Percentiles rank a stretch among this genome's conserved stretches.
These are phyloP conservation scores for Drosophila repletoides DNA, from an alignment of 1,140 invertebrate species.

Conservation along the genomic window DNA sequence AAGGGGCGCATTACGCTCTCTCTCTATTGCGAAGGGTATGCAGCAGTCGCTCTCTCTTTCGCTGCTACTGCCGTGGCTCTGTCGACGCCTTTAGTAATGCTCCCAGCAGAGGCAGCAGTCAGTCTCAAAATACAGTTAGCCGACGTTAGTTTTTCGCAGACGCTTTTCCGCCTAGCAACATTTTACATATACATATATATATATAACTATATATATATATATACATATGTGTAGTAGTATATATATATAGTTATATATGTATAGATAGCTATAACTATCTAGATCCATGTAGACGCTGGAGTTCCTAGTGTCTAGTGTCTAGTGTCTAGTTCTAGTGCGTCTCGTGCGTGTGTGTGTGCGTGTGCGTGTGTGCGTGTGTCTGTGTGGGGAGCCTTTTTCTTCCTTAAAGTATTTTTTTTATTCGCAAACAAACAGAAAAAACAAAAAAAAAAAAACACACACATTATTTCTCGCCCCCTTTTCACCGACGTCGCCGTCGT, in stretches of 20 bases:
- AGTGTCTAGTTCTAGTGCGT: conserved; percentile 14
- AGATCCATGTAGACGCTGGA: conserved; percentile 26
- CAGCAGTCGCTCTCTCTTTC: conserved; percentile 23
- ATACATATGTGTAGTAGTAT: conserved; percentile 2
- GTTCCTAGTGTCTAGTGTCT: conserved; percentile 8
- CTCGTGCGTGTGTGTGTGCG: background rate
- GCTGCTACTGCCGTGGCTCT: conserved; percentile 55
- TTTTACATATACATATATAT: conserved; percentile 41
- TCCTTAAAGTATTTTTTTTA: conserved; percentile 2
- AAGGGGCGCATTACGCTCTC: conserved; percentile 4
- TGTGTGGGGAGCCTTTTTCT: conserved; percentile 3
- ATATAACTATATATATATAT: conserved; percentile 15
- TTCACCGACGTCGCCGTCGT: conserved; percentile 30
- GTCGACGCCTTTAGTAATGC: conserved; percentile 71
- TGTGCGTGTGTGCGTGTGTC: background rate
- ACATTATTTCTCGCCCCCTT: no score
- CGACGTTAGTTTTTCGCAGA: conserved; percentile 79
- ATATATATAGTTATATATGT: conserved; percentile 6
- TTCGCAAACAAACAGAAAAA: no score
- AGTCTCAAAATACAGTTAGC: conserved; percentile 74
- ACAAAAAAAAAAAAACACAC: no score
- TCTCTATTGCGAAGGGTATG: no score
- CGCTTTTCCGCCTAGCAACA: conserved; percentile 76
- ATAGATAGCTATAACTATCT: background rate
- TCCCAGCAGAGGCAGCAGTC: conserved; percentile 36